Conservation (phyloP, 2,888 invertebrate genomes). For the Globia sparganii region DNA sequence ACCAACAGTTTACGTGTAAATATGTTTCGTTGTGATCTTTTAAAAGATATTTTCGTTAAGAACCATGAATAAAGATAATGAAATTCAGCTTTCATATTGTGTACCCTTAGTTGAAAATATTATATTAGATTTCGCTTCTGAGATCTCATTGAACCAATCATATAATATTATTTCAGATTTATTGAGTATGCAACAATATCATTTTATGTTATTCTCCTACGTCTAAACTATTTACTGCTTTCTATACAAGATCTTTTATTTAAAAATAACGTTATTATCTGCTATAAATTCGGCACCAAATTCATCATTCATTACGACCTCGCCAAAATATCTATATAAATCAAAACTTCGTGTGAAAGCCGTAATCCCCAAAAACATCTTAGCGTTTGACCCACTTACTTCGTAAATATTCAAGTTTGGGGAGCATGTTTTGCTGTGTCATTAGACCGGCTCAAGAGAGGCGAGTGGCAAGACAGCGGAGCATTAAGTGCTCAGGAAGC, state of each 20-base stretch:
- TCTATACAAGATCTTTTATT: not conserved
- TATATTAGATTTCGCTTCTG: constrained; percentile 24
- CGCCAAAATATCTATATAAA: constrained; percentile 47
- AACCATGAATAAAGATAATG: constrained; percentile 23
- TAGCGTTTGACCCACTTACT: constrained; percentile 61
- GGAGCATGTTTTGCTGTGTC: constrained; percentile 70
- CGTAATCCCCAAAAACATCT: constrained; percentile 57
- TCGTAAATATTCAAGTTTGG: constrained; percentile 66
- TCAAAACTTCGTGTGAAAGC: constrained; percentile 44
- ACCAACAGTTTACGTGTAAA: constrained; percentile 39
- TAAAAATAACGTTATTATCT: not conserved
- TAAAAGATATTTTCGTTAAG: constrained; percentile 20
- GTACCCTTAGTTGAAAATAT: constrained; percentile 12
- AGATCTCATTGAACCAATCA: constrained; percentile 14
- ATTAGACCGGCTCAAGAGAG: constrained; percentile 66
- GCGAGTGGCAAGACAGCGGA: constrained; percentile 66
- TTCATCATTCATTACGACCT: constrained; percentile 12
- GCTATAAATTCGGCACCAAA: not conserved
- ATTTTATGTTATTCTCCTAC: not conserved
- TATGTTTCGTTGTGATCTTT: constrained; percentile 31
- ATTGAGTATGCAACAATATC: not conserved
- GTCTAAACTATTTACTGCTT: not conserved
- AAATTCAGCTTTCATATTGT: constrained; percentile 33
- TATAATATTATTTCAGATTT: constrained; percentile 14
- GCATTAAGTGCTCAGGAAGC: constrained; percentile 70